Evolutionary conservation across 2,113 vertebrate species (phyloP).

Genomic region (Tachysurus fulvidraco): DNA sequence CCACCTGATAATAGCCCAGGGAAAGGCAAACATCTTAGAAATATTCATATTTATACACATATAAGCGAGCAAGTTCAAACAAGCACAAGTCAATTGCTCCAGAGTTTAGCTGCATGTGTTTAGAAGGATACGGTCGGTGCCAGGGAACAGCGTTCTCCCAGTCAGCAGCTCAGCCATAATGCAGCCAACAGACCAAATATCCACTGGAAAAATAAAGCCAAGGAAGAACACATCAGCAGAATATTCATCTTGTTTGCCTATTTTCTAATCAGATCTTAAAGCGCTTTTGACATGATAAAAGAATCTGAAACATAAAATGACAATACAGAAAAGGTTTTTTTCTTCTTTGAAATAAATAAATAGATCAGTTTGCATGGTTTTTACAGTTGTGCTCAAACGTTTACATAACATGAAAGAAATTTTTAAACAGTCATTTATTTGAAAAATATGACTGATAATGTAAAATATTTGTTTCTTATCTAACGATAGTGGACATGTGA

Average conservation of each 20-base stretch:
- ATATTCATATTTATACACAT: not conserved
- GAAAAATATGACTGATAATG: too few relatives aligned
- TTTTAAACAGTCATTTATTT: too few relatives aligned
- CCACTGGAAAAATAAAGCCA: conserved; percentile 77
- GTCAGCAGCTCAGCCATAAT: conserved; percentile 99
- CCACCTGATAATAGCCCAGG: not conserved
- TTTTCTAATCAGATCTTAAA: not conserved
- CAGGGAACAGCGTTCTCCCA: conserved; percentile 94
- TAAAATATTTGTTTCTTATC: too few relatives aligned
- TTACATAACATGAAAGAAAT: too few relatives aligned
- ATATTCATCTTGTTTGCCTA: not conserved
- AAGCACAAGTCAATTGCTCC: not conserved
- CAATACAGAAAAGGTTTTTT: not conserved
- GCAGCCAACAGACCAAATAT: conserved; percentile 99
- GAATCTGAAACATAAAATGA: not conserved
- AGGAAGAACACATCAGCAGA: conserved; percentile 36
- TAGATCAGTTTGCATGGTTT: not conserved
- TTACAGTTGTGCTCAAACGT: too few relatives aligned
- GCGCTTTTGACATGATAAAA: not conserved
- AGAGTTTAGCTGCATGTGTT: not conserved
- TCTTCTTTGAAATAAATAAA: not conserved
- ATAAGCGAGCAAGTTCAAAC: conserved; percentile 14
- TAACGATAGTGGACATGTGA: too few relatives aligned
- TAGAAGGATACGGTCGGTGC: conserved; percentile 95
- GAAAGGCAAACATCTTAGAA: not conserved